Percentiles rank a stretch among this genome's conserved stretches.
phyloP scores from a whole-genome alignment of 1,140 invertebrate genomes.

The Metopolophium dirhodum region DNA sequence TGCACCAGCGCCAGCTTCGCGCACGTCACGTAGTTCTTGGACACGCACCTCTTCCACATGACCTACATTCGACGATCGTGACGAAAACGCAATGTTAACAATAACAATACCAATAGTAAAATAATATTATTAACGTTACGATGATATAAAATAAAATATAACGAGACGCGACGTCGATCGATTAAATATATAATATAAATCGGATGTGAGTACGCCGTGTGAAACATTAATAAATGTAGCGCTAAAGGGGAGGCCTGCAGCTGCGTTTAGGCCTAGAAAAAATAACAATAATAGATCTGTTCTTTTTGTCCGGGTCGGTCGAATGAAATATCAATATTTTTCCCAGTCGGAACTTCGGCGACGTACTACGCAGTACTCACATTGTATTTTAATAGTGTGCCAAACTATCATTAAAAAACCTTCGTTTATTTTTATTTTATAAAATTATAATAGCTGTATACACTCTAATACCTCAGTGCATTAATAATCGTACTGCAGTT shows the following conservation, averaged over 20 bases:
- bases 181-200: neutral
- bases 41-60: slow-evolving; percentile 66
- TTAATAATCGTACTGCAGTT: too few species aligned
- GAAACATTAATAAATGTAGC: neutral
- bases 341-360: too few species aligned
- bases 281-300: neutral
- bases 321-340: too few species aligned
- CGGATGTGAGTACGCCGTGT: neutral
- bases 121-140: neutral
- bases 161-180: neutral
- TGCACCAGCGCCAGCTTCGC: slow-evolving; percentile 81
- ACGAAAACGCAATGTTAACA: neutral
- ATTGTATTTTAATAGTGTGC: too few species aligned
- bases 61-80: slow-evolving; percentile 50
- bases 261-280: neutral
- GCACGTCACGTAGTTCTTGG: slow-evolving; percentile 76
- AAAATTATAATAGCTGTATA: too few species aligned
- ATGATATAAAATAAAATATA: neutral
- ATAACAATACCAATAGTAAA: neutral
- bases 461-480: too few species aligned
- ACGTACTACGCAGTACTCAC: too few species aligned
- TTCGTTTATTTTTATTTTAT: too few species aligned
- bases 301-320: too few species aligned
- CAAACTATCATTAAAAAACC: too few species aligned
- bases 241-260: neutral